phyloP scores from a whole-genome alignment of 2,888 invertebrate species.

The Troides aeacus region DNA sequence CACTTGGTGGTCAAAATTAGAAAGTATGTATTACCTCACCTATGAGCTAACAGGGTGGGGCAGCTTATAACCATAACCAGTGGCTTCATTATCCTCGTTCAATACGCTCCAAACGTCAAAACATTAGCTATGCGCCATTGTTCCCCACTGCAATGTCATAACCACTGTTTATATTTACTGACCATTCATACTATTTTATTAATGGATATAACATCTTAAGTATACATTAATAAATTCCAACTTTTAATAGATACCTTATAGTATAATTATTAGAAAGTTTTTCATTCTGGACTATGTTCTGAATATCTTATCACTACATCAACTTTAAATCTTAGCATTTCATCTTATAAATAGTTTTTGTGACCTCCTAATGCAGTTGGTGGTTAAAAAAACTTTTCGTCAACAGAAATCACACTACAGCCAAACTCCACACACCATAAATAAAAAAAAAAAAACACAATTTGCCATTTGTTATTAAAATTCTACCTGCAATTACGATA shows the following conservation, averaged over 20 bases:
- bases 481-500: too few relatives aligned
- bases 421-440: too few relatives aligned
- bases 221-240: not conserved
- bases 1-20: not conserved
- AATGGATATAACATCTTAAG: not conserved
- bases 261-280: not conserved
- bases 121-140: conserved; percentile 19
- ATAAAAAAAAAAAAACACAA: too few relatives aligned
- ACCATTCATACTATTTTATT: conserved; percentile 15
- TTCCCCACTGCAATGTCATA: conserved; percentile 10
- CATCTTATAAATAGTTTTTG: too few relatives aligned
- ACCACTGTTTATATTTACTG: conserved; percentile 13
- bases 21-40: not conserved
- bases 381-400: too few relatives aligned
- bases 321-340: not conserved
- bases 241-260: not conserved
- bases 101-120: conserved; percentile 9
- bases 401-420: too few relatives aligned
- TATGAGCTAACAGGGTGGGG: not conserved
- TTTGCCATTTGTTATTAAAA: too few relatives aligned
- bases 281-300: not conserved
- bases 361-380: too few relatives aligned
- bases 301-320: not conserved
- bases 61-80: conserved; percentile 2
- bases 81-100: conserved; percentile 15